Conservation (phyloP, 2,888 invertebrate genomes). For the Ornithoptera alexandrae region DNA sequence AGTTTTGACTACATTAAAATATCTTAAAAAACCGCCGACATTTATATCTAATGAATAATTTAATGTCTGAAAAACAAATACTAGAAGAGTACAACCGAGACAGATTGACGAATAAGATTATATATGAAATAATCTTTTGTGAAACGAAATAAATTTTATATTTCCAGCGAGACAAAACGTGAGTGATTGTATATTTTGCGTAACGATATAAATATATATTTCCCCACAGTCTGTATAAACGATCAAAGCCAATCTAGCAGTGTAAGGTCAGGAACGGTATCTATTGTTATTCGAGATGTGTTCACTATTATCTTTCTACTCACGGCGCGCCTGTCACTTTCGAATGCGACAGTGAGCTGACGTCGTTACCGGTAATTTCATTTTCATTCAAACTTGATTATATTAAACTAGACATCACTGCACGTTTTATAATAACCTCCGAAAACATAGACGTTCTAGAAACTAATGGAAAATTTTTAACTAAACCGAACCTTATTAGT, state of each 20-base stretch:
- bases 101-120: too few species aligned
- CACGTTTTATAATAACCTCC: background rate
- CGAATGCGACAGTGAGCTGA: slow-evolving; percentile 54
- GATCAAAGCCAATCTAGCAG: slow-evolving; percentile 25
- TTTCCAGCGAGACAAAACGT: slow-evolving; percentile 16
- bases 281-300: slow-evolving; percentile 58
- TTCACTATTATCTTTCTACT: slow-evolving; percentile 50
- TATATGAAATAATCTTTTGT: background rate
- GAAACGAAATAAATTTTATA: slow-evolving; percentile 8
- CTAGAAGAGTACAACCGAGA: background rate
- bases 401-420: slow-evolving; percentile 35
- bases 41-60: background rate
- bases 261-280: slow-evolving; percentile 50
- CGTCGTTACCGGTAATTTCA: slow-evolving; percentile 58
- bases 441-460: slow-evolving; percentile 7
- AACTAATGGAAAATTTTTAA: background rate
- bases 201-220: slow-evolving; percentile 13
- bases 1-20: background rate
- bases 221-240: slow-evolving; percentile 13
- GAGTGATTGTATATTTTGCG: slow-evolving; percentile 6
- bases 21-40: background rate
- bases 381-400: slow-evolving; percentile 57
- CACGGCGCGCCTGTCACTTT: slow-evolving; percentile 70
- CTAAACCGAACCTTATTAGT: background rate
- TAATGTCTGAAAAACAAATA: background rate